Evolutionary conservation across 2,888 invertebrate species (phyloP).

Genomic region (Crepidodera aurea): DNA sequence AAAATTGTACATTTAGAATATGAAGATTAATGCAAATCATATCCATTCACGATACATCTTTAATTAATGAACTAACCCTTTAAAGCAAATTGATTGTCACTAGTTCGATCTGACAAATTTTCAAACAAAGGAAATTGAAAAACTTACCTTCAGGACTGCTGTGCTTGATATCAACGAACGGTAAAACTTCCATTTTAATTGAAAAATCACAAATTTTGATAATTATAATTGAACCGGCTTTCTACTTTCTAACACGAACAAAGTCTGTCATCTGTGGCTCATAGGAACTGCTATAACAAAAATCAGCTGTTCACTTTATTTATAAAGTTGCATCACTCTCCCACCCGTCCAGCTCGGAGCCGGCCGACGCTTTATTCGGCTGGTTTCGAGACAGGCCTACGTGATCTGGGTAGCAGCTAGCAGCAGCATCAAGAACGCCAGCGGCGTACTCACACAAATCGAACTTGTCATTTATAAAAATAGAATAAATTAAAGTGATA

Average conservation of each 20-base stretch:
- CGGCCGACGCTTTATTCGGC: slow-evolving; percentile 37
- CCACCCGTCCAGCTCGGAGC: background rate
- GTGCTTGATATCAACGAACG: slow-evolving; percentile 81
- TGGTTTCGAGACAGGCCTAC: slow-evolving; percentile 57
- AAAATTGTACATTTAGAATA: too few species aligned
- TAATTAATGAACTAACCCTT: background rate
- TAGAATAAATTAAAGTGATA: slow-evolving; percentile 25
- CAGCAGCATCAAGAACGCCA: slow-evolving; percentile 23
- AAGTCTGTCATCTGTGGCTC: slow-evolving; percentile 18
- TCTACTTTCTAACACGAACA: slow-evolving; percentile 39
- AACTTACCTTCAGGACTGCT: slow-evolving; percentile 47
- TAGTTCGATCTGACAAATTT: background rate
- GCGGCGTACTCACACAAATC: slow-evolving; percentile 16
- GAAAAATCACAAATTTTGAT: slow-evolving; percentile 41
- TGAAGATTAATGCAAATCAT: too few species aligned
- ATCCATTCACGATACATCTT: background rate
- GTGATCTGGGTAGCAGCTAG: slow-evolving; percentile 41
- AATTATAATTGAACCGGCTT: slow-evolving; percentile 39
- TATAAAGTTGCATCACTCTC: slow-evolving; percentile 63
- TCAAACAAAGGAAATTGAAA: slow-evolving; percentile 15
- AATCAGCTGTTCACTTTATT: slow-evolving; percentile 57
- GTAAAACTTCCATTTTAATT: slow-evolving; percentile 78
- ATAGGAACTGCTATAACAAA: slow-evolving; percentile 44
- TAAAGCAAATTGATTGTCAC: background rate
- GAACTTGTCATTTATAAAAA: slow-evolving; percentile 10